Conservation (phyloP, 2,113 vertebrate species). For the Burhinus bistriatus region DNA sequence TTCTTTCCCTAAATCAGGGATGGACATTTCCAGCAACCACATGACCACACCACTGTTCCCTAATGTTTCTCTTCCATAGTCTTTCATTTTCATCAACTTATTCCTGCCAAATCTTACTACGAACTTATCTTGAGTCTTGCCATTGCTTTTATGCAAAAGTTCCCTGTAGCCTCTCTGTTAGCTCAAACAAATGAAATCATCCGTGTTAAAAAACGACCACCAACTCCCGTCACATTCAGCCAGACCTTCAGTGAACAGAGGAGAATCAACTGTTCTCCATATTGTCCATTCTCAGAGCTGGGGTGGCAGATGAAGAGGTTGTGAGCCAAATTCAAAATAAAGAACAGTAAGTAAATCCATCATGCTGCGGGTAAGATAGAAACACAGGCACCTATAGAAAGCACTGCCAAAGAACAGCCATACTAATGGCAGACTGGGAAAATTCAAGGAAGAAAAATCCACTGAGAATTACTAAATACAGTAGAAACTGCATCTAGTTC, state of each 20-base stretch:
- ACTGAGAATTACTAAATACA: background rate
- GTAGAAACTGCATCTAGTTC: background rate
- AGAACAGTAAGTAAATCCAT: background rate
- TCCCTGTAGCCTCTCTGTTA: background rate
- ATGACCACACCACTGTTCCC: background rate
- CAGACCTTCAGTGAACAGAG: background rate
- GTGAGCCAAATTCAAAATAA: background rate
- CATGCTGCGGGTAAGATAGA: background rate
- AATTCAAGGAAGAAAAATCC: background rate
- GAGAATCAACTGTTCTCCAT: background rate
- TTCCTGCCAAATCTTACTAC: background rate
- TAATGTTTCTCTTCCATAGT: background rate
- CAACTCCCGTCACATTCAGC: background rate
- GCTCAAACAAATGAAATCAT: background rate
- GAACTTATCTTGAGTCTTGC: background rate
- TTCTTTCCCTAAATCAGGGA: background rate
- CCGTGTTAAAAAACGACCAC: background rate
- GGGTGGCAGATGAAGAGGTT: background rate
- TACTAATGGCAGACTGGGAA: background rate
- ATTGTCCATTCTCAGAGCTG: background rate
- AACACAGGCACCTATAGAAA: background rate
- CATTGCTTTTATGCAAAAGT: background rate
- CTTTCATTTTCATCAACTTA: background rate
- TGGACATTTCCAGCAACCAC: background rate
- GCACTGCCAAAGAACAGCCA: background rate